Percentiles rank a stretch among this genome's conserved stretches.
Conservation (phyloP, 2,888 invertebrate genomes). For the Bimastos eiseni region DNA sequence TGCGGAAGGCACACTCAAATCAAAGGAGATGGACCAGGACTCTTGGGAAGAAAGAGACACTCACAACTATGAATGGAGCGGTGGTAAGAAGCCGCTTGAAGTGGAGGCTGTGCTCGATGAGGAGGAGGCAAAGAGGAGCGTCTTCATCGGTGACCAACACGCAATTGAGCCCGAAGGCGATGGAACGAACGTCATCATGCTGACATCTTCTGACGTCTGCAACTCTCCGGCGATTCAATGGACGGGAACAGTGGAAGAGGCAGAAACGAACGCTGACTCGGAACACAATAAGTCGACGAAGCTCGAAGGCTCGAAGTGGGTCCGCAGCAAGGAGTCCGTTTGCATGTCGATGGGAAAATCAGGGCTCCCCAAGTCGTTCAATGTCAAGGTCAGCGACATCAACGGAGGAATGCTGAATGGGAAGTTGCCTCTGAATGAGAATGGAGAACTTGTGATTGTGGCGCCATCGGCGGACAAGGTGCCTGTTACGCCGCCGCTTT, state of each 20-base stretch:
- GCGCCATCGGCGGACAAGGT: neutral
- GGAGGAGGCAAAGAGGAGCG: neutral
- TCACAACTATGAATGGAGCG: slow-evolving; percentile 30
- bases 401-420: neutral
- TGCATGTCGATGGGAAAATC: slow-evolving; percentile 23
- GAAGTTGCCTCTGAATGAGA: neutral
- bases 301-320: slow-evolving; percentile 29
- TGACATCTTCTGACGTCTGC: slow-evolving; percentile 14
- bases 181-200: slow-evolving; percentile 19
- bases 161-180: neutral
- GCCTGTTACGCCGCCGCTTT: neutral
- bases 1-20: slow-evolving; percentile 28
- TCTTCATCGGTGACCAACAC: neutral
- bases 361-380: neutral
- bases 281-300: slow-evolving; percentile 18
- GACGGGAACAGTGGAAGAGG: slow-evolving; percentile 25
- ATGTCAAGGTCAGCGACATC: neutral
- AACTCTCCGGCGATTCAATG: slow-evolving; percentile 29
- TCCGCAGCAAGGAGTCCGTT: slow-evolving; percentile 27
- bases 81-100: neutral
- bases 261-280: neutral
- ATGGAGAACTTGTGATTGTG: neutral
- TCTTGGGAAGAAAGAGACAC: slow-evolving; percentile 32
- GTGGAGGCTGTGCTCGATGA: slow-evolving; percentile 26
- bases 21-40: slow-evolving; percentile 24